phyloP scores from a whole-genome alignment of 2,888 invertebrate species.

The Ectobius pallidus region DNA sequence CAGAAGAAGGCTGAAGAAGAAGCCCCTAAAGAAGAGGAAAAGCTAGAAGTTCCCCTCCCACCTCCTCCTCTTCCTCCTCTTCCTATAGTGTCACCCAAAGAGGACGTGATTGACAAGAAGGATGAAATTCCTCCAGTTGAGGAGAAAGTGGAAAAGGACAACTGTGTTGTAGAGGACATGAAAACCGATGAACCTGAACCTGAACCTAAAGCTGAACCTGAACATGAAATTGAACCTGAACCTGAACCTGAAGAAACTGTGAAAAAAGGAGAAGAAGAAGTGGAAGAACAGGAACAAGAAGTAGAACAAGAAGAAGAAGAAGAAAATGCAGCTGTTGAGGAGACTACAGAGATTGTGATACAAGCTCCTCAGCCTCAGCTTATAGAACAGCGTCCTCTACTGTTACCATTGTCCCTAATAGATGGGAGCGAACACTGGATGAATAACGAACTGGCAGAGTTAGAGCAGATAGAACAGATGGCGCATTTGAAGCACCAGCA shows the following conservation, averaged over 20 bases:
- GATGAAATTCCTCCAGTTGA: too few relatives aligned
- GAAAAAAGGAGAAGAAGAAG: not conserved
- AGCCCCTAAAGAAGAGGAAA: not conserved
- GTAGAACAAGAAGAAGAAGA: not conserved
- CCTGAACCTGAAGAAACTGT: not conserved
- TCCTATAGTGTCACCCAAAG: not conserved
- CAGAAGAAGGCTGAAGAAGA: not conserved
- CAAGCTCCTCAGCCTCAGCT: too few relatives aligned
- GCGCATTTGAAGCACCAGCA: too few relatives aligned
- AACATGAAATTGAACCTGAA: not conserved
- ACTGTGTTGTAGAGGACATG: not conserved
- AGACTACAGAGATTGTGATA: not conserved
- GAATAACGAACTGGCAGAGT: conserved; percentile 29
- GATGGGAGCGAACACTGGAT: conserved; percentile 31
- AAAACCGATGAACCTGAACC: not conserved
- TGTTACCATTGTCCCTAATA: too few relatives aligned
- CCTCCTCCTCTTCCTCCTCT: not conserved
- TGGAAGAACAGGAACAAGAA: not conserved
- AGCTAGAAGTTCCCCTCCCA: not conserved
- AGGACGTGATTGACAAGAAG: not conserved
- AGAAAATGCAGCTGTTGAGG: not conserved
- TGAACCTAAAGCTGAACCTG: not conserved
- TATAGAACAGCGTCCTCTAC: too few relatives aligned
- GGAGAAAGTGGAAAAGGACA: too few relatives aligned
- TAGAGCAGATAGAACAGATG: conserved; percentile 3